Evolutionary conservation across 2,888 invertebrate species (phyloP).

Genomic region (Andricus quercusramuli): DNA sequence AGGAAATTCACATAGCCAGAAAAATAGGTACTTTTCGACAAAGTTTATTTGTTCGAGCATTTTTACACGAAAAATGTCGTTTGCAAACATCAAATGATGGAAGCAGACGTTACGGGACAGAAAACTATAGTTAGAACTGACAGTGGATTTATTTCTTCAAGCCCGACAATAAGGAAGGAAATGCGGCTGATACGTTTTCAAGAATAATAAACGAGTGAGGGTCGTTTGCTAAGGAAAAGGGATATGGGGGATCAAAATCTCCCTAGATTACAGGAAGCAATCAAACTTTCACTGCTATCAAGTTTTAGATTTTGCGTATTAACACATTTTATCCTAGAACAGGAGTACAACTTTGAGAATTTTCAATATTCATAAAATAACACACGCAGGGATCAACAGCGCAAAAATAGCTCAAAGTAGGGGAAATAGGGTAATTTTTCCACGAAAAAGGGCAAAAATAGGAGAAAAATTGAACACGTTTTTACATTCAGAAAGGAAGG

Average conservation of each 20-base stretch:
- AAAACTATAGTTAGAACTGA: constrained; percentile 40
- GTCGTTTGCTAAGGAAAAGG: constrained; percentile 43
- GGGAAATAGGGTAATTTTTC: too few relatives aligned
- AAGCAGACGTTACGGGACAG: background rate
- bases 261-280: background rate
- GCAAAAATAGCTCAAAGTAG: too few relatives aligned
- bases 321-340: too few relatives aligned
- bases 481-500: too few relatives aligned
- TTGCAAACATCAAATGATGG: constrained; percentile 16
- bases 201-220: constrained; percentile 69
- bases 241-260: constrained; percentile 14
- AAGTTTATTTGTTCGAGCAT: background rate
- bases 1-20: too few relatives aligned
- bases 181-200: constrained; percentile 71
- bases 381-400: too few relatives aligned
- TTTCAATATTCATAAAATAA: too few relatives aligned
- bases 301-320: too few relatives aligned
- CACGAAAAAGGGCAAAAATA: too few relatives aligned
- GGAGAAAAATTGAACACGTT: too few relatives aligned
- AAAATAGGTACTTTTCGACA: background rate
- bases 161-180: constrained; percentile 71
- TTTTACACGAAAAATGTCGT: constrained; percentile 33
- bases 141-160: constrained; percentile 69
- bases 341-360: too few relatives aligned
- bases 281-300: too few relatives aligned